A percentile compares a stretch with the other conserved stretches of the same genome.
Evolutionary conservation across 2,113 vertebrate species (phyloP).

Genomic region (Psephotus haematonotus): DNA sequence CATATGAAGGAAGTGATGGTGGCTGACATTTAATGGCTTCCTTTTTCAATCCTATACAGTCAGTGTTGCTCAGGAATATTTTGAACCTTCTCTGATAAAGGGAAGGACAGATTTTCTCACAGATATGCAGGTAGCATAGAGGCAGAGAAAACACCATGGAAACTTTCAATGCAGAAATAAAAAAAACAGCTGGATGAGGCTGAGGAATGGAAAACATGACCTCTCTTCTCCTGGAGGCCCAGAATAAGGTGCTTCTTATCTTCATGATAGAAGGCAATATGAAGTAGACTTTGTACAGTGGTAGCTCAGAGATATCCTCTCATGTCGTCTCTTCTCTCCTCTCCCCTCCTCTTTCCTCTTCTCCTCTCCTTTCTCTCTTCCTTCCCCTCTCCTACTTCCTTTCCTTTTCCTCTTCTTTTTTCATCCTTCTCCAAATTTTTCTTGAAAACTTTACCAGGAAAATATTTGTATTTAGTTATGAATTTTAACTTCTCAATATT

Average conservation of each 20-base stretch:
- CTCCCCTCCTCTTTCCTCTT: neutral
- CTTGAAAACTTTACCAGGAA: neutral
- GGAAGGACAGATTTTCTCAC: neutral
- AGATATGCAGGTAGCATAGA: neutral
- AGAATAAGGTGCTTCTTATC: neutral
- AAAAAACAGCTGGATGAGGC: neutral
- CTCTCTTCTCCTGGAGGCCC: neutral
- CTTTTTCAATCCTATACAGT: neutral
- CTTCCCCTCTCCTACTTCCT: too few species aligned
- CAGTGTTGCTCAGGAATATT: neutral
- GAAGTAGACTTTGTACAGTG: neutral
- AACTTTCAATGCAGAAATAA: neutral
- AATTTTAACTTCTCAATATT: neutral
- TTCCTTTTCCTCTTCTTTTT: neutral
- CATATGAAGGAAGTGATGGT: neutral
- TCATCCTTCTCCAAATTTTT: neutral
- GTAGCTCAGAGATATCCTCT: neutral
- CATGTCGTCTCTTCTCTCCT: neutral
- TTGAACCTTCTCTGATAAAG: neutral
- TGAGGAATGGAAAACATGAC: neutral
- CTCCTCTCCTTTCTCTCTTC: neutral
- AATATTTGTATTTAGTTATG: neutral
- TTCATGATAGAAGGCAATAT: neutral
- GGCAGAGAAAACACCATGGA: neutral
- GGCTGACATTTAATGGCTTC: neutral